A percentile compares a stretch with the other conserved stretches of the same genome.
Evolutionary conservation across 2,888 invertebrate species (phyloP).

Genomic region (Thecophora atra): DNA sequence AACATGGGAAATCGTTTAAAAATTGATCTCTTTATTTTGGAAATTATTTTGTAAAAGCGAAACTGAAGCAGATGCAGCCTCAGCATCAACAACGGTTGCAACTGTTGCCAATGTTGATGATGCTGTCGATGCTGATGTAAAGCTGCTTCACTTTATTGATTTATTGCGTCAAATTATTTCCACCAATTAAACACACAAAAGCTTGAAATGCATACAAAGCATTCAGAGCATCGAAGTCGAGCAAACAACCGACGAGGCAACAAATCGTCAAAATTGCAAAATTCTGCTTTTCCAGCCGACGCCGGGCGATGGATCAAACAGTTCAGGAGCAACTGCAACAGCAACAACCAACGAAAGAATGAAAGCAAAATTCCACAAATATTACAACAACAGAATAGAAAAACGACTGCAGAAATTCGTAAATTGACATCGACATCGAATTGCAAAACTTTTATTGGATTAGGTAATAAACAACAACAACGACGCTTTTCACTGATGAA

Average conservation of each 20-base stretch:
- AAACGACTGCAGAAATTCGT: no score
- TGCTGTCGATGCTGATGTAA: neutral
- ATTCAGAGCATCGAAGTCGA: neutral
- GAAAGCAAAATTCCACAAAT: conserved; percentile 9
- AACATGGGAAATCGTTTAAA: no score
- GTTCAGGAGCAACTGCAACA: no score
- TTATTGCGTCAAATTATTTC: conserved; percentile 33
- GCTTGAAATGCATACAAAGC: neutral
- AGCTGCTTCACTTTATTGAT: conserved; percentile 10
- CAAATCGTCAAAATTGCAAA: no score
- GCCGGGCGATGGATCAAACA: no score
- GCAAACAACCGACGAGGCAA: no score
- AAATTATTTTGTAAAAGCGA: no score
- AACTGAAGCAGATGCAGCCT: no score
- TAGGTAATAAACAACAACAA: neutral
- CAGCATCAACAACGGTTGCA: neutral
- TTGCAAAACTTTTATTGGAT: no score
- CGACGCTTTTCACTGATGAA: neutral
- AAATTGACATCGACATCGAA: no score
- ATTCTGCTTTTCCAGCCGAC: no score
- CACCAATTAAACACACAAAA: conserved; percentile 29
- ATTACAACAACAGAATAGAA: conserved; percentile 8
- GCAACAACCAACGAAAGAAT: neutral
- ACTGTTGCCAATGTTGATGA: neutral
- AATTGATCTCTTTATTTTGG: no score